Base-by-base conservation (phyloP, 2,113 vertebrate genomes). In the Bambusicola thoracicus region DNA sequence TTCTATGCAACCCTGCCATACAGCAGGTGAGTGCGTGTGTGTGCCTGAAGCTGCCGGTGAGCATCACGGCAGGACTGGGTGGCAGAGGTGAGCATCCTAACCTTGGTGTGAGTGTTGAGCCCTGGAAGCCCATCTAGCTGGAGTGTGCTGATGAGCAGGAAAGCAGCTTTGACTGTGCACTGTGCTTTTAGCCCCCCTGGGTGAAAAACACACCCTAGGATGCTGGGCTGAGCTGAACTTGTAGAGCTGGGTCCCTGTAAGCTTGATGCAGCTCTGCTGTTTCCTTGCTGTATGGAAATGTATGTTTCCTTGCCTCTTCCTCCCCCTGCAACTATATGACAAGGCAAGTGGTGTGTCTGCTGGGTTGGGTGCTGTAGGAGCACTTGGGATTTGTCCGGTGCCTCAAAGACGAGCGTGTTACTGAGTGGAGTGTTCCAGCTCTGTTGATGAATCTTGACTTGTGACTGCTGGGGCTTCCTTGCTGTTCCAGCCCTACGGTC, bases 41-140 rank as follows among this genome's bases (percentile, higher is more conserved):
- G 18, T 58, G 55, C 55, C 32, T 58, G 32, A 11, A 32, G 1
- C 4, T 3, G 32, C 2, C 25, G 9, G n/a, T 11, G 51, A 53
- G 12, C 3, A 16, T 46, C 36, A 0, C 0, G n/a, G 73, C 89
- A 34, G 44, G 10, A 8, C 1, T 2, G 36, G 8, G 62, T 36
- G 48, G 2, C 6, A 5, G 66, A 13, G 56, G 10, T 11, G 69
- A 41, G 48, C 79, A 8, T 8, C 77, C 21, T 53, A 51, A 3
- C 7, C 58, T 34, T 18, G 2, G 5, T 1, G 11, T 11, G 48
- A 19, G 8, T 0, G 10, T 10, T 12, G 59, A 58, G 55, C 53
- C 11, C 4, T 8, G 65, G 51, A 11, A 32, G 27, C 69, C n/a
- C 69, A 8, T 34, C 14, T 5, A 8, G 30, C 56, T 34, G 65